Evolutionary conservation across 2,888 invertebrate species (phyloP).

Genomic region (Pseudanteris insignis): DNA sequence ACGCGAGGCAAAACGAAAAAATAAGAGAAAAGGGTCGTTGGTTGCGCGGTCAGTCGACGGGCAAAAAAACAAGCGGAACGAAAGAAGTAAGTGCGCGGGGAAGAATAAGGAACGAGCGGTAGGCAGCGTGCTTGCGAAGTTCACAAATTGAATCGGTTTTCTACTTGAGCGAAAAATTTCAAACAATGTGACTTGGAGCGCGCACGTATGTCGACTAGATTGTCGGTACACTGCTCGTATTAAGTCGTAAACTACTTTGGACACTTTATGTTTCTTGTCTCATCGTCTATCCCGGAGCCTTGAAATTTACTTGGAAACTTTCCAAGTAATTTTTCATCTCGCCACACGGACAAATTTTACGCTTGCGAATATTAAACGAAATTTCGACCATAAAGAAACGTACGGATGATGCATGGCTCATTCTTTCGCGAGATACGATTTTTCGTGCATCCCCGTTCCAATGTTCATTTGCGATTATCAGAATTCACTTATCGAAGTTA

Average conservation of each 20-base stretch:
- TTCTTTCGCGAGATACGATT: too few relatives aligned
- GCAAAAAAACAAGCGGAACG: constrained; percentile 11
- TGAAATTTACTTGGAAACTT: constrained; percentile 44
- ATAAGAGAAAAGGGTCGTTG: constrained; percentile 9
- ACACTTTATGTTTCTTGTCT: constrained; percentile 43
- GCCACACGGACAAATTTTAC: constrained; percentile 17
- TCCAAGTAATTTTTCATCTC: constrained; percentile 46
- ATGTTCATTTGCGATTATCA: too few relatives aligned
- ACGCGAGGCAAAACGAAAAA: too few relatives aligned
- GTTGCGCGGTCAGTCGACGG: constrained; percentile 27
- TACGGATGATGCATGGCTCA: constrained; percentile 1
- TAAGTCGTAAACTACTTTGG: constrained; percentile 38
- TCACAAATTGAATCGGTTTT: constrained; percentile 40
- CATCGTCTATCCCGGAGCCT: constrained; percentile 23
- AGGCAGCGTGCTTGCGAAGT: constrained; percentile 24
- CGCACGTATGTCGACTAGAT: constrained; percentile 36
- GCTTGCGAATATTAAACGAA: constrained; percentile 18
- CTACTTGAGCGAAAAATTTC: constrained; percentile 34
- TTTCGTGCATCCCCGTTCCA: too few relatives aligned
- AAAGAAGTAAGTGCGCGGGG: too few relatives aligned
- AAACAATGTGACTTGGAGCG: constrained; percentile 31
- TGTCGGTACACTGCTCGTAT: constrained; percentile 33
- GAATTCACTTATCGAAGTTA: too few relatives aligned
- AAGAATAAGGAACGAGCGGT: too few relatives aligned
- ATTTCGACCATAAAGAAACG: constrained; percentile 3